phyloP scores from a whole-genome alignment of 2,113 vertebrate genomes.

The Crotalus horridus region DNA sequence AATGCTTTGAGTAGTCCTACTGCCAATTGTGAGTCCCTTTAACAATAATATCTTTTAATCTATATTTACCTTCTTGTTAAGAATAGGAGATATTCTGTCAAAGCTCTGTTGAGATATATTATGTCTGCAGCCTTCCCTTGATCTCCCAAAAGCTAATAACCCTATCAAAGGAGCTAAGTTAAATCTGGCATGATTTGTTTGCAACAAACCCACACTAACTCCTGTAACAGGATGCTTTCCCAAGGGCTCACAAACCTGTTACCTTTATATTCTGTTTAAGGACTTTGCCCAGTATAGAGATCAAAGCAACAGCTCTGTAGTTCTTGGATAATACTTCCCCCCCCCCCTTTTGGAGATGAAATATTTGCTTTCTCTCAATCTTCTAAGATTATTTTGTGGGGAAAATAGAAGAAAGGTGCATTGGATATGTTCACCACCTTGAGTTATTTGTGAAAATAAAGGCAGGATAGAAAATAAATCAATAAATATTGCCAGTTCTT shows the following conservation, averaged over 20 bases:
- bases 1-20: not conserved
- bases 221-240: not conserved
- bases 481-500: not conserved
- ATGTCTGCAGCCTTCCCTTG: not conserved
- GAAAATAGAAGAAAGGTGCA: not conserved
- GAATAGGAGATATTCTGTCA: not conserved
- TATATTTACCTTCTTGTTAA: not conserved
- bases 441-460: not conserved
- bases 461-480: not conserved
- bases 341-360: not conserved
- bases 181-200: not conserved
- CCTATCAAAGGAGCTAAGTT: not conserved
- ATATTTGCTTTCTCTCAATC: not conserved
- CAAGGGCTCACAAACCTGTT: not conserved
- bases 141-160: not conserved
- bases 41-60: not conserved
- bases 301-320: not conserved
- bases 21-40: not conserved
- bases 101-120: not conserved
- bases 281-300: not conserved
- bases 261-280: not conserved
- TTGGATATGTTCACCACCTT: not conserved
- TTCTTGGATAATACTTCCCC: not conserved
- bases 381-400: not conserved
- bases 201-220: not conserved